Evolutionary conservation across 2,888 invertebrate genomes (phyloP), one percentile per base, ranked within the genome.

Genomic region (Drosophila nigritarsus): DNA sequence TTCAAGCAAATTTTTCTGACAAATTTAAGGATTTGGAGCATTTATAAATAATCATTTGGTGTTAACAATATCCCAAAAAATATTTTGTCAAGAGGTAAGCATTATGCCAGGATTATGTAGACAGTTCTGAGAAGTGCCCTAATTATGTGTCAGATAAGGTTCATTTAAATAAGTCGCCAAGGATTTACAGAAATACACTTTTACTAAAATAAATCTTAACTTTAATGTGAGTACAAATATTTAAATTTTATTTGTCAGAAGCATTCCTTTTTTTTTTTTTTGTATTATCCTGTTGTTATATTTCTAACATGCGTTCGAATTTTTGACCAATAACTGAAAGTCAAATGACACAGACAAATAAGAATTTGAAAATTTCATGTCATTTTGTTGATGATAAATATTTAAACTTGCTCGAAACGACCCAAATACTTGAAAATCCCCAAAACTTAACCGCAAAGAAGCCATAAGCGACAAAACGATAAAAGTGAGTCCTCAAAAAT

Each of bases 381-480:
- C n/a, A 40, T 40, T 51, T 62, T 68, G 50, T 54, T 56, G 29
- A 38, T 48, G 15, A 3, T 18, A 63, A 58, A 64, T 51, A 65
- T 69, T 66, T 70, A 38, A 65, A 70, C 53, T 36, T 55, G 67
- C 75, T 50, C 56, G 63, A 71, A 73, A 60, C 78, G 75, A 75
- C 73, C 83, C 60, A 75, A 83, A 88, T 83, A 55, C 74, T 64
- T 68, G 65, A 54, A 64, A 82, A 55, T 58, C 51, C 58, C 38
- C 54, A 29, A 38, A 40, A 38, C 45, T 56, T 55, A 8, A 36
- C 68, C 34, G 42, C 53, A 70, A 68, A 30, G 65, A 68, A 61
- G 29, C 69, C 61, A 69, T 61, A 71, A 71, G 45, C 67, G 55
- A 62, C 51, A 45, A 61, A 59, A 2, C 40, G 49, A 27, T 58